Evolutionary conservation across 2,888 invertebrate genomes (phyloP).

Genomic region (Pemphredon lugubris): DNA sequence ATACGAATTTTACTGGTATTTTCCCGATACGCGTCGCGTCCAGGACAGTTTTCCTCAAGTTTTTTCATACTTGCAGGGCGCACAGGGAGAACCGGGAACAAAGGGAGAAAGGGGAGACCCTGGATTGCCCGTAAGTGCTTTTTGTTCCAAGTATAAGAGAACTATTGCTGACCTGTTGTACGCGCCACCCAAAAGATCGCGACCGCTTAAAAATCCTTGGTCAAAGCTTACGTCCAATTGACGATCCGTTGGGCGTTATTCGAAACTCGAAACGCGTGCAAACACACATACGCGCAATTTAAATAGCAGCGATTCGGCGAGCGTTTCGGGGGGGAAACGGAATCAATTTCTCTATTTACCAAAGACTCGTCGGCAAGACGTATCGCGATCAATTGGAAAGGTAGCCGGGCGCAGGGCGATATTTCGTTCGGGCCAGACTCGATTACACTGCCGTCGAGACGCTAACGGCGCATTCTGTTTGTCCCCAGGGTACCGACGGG

Average conservation of each 20-base stretch:
- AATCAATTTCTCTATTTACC: conserved; percentile 1
- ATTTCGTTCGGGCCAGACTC: conserved; percentile 40
- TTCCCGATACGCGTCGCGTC: not conserved
- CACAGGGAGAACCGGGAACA: conserved; percentile 94
- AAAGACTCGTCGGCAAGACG: not conserved
- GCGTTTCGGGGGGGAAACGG: no score
- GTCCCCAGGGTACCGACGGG: conserved; percentile 93
- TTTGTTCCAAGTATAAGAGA: not conserved
- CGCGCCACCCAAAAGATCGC: no score
- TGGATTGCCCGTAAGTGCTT: conserved; percentile 91
- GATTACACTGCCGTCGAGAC: conserved; percentile 44
- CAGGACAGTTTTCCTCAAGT: conserved; percentile 45
- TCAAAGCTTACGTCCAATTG: no score
- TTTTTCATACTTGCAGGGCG: conserved; percentile 85
- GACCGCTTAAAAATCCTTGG: no score
- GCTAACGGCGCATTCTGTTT: conserved; percentile 66
- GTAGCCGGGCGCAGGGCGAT: conserved; percentile 16
- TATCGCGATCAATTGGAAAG: conserved; percentile 16
- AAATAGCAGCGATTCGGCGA: no score
- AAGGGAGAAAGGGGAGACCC: conserved; percentile 97
- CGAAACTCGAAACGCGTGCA: no score
- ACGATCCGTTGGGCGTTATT: no score
- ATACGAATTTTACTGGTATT: conserved; percentile 38
- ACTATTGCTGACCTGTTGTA: not conserved
- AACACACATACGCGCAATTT: no score